Percentiles rank a stretch among this genome's conserved stretches.
Evolutionary conservation across 1,140 invertebrate species (phyloP).

Genomic region (Melipona quadrifasciata): DNA sequence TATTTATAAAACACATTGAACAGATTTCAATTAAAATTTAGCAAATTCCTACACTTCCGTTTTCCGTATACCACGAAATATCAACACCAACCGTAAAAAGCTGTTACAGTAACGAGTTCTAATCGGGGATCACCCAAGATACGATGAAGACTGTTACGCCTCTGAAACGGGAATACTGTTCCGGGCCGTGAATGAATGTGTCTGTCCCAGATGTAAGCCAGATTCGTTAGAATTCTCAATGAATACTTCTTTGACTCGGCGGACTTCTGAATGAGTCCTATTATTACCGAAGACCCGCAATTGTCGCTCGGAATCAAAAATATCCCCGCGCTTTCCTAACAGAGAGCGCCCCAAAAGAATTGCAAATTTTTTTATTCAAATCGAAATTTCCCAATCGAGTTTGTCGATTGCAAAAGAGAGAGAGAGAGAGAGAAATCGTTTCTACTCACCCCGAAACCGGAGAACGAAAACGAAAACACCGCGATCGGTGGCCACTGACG

Average conservation of each 20-base stretch:
- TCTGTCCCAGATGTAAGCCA: conserved; percentile 17
- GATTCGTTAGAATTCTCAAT: conserved; percentile 23
- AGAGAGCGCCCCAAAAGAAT: neutral
- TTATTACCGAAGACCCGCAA: neutral
- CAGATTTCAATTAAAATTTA: no score
- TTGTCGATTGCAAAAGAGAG: no score
- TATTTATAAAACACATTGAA: no score
- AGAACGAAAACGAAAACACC: neutral
- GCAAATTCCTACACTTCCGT: no score
- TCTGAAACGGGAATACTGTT: conserved; percentile 16
- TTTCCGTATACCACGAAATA: neutral
- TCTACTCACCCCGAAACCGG: neutral
- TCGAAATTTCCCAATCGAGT: neutral
- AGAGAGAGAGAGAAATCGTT: neutral
- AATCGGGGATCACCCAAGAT: neutral
- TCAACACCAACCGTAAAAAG: neutral
- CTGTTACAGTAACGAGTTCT: neutral
- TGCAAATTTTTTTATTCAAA: fast-evolving
- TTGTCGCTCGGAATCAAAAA: neutral
- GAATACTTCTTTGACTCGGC: conserved; percentile 17
- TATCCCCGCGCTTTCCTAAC: neutral
- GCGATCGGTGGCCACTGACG: neutral
- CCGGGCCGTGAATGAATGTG: conserved; percentile 3
- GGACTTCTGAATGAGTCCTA: neutral
- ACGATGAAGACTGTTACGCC: neutral